These are phyloP conservation scores for Nipponia nippon DNA, from an alignment of 2,113 vertebrate species.

Conservation along the genomic window DNA sequence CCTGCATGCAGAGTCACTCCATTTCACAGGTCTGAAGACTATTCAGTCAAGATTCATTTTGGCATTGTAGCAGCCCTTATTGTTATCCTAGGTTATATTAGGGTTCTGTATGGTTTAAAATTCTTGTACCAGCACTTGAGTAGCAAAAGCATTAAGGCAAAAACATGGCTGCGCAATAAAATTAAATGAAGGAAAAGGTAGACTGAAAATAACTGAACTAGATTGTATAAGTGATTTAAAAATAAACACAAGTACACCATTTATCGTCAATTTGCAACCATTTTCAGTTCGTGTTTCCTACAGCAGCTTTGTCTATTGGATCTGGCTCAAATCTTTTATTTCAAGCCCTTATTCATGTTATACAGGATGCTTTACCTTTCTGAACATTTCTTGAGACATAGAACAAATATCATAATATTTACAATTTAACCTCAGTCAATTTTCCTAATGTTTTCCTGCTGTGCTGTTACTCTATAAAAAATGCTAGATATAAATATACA, in stretches of 20 bases:
- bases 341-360: not conserved
- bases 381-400: not conserved
- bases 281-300: not conserved
- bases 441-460: not conserved
- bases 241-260: not conserved
- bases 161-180: accelerated
- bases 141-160: not conserved
- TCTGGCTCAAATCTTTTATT: not conserved
- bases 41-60: not conserved
- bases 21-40: not conserved
- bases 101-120: not conserved
- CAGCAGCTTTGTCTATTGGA: not conserved
- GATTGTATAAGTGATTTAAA: not conserved
- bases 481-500: not conserved
- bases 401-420: not conserved
- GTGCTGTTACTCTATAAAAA: not conserved
- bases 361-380: not conserved
- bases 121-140: not conserved
- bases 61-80: not conserved
- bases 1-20: accelerated
- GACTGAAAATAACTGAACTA: not conserved
- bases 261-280: not conserved
- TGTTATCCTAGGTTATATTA: not conserved
- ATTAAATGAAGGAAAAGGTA: not conserved
- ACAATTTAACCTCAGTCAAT: not conserved